Conservation (phyloP, 2,113 vertebrate species). For the Centropristis striata region DNA sequence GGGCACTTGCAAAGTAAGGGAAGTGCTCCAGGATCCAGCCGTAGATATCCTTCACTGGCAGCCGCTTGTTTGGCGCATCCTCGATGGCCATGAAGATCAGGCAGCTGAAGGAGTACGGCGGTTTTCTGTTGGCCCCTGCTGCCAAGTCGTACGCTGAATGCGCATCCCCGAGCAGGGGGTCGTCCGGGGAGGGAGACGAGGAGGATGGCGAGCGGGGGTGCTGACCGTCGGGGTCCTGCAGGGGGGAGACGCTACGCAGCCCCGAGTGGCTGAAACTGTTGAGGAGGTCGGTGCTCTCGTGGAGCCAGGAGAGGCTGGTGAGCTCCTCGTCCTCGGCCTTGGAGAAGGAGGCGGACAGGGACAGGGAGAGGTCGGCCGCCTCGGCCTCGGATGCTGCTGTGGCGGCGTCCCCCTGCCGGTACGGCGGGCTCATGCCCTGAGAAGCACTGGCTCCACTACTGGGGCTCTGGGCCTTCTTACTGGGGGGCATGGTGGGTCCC, state of each 20-base stretch:
- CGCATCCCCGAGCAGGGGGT: conserved; percentile 75
- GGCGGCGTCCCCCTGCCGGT: conserved; percentile 84
- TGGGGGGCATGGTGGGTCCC: conserved; percentile 99
- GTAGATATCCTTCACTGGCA: conserved; percentile 99
- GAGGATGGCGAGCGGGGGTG: conserved; percentile 90
- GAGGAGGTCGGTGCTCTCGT: conserved; percentile 97
- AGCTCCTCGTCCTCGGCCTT: conserved; percentile 94
- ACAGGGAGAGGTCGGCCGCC: conserved; percentile 93
- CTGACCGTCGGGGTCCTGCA: conserved; percentile 93
- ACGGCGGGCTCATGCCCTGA: conserved; percentile 92
- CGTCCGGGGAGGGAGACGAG: conserved; percentile 80
- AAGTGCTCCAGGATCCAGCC: conserved; percentile 99
- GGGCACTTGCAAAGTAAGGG: conserved; percentile 96
- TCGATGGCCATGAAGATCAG: conserved; percentile 99
- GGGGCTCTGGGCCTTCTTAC: conserved; percentile 98
- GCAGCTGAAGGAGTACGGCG: conserved; percentile 99
- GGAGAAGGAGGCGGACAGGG: conserved; percentile 90
- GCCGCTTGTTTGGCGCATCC: conserved; percentile 95
- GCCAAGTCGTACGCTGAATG: conserved; percentile 91
- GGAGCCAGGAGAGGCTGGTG: conserved; percentile 98
- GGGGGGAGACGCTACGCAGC: conserved; percentile 94
- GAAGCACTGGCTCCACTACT: conserved; percentile 92
- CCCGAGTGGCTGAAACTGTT: conserved; percentile 97
- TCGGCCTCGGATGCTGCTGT: conserved; percentile 90
- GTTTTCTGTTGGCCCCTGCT: conserved; percentile 94